Percentiles rank a stretch among this genome's conserved stretches.
These are phyloP conservation scores for Burhinus oedicnemus DNA, from an alignment of 2,113 vertebrate genomes.

Conservation along the genomic window DNA sequence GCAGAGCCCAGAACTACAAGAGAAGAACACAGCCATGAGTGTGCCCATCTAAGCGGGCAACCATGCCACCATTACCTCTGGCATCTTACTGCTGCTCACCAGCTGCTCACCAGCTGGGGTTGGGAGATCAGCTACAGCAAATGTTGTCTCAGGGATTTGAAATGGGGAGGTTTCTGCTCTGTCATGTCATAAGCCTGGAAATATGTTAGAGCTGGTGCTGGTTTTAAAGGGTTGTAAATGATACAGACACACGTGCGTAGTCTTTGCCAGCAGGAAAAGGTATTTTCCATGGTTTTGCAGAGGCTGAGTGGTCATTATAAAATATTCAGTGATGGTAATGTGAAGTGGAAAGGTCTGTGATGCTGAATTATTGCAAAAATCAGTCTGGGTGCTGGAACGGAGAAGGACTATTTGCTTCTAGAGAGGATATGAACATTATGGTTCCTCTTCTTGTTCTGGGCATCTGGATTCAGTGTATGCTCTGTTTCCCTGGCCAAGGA, in stretches of 20 bases:
- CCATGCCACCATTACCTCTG: not conserved
- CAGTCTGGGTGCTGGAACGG: not conserved
- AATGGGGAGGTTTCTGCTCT: not conserved
- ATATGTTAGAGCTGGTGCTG: not conserved
- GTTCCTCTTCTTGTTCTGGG: not conserved
- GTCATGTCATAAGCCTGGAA: not conserved
- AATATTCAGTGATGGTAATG: not conserved
- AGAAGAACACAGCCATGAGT: not conserved
- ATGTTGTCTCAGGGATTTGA: not conserved
- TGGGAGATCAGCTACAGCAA: not conserved
- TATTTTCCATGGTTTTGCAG: not conserved
- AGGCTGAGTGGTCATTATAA: not conserved
- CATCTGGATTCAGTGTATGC: conserved; percentile 1
- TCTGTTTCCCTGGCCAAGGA: not conserved
- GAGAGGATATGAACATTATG: not conserved
- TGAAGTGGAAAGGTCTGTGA: not conserved
- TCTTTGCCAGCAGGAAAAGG: not conserved
- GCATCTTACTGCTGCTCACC: not conserved
- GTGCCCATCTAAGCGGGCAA: not conserved
- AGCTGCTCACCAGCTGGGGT: not conserved
- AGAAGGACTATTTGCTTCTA: not conserved
- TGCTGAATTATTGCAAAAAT: not conserved
- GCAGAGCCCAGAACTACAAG: not conserved
- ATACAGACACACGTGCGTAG: not conserved
- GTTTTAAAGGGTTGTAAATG: not conserved